Conservation (phyloP, 1,140 invertebrate genomes). For the Diabrotica virgifera region DNA sequence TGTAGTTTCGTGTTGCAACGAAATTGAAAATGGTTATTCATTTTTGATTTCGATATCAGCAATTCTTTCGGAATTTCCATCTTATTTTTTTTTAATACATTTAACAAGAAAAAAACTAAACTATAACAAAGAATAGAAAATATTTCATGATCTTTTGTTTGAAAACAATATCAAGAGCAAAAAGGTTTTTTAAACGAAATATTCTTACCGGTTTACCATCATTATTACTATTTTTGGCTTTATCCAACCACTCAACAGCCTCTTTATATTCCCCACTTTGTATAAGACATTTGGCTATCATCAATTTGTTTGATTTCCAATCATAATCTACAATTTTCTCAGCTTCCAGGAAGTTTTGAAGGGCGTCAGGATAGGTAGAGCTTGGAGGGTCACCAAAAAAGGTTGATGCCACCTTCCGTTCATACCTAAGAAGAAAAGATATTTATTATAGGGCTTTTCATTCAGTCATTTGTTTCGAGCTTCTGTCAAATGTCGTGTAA, state of each 20-base stretch:
- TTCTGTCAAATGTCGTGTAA: too few relatives aligned
- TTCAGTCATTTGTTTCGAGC: too few relatives aligned
- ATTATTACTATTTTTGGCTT: constrained; percentile 46
- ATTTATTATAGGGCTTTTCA: too few relatives aligned
- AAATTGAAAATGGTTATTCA: too few relatives aligned
- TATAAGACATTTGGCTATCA: constrained; percentile 68
- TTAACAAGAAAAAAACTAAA: too few relatives aligned
- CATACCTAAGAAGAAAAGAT: constrained; percentile 38
- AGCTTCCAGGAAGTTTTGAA: constrained; percentile 62
- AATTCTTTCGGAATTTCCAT: too few relatives aligned
- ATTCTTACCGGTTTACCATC: constrained; percentile 27
- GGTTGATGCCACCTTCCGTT: constrained; percentile 68
- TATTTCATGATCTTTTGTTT: too few relatives aligned
- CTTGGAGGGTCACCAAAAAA: constrained; percentile 66
- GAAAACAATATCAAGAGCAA: too few relatives aligned
- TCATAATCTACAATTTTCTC: constrained; percentile 56
- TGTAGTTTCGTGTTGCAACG: too few relatives aligned
- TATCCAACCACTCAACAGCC: constrained; percentile 59
- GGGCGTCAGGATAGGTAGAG: constrained; percentile 64
- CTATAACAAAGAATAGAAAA: too few relatives aligned
- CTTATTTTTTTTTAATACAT: too few relatives aligned
- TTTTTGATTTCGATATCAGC: too few relatives aligned
- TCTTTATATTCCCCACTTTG: constrained; percentile 53
- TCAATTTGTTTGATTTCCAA: constrained; percentile 70
- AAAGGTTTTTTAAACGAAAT: not conserved